Evolutionary conservation across 2,888 invertebrate species (phyloP).

Genomic region (Nomada fucata): DNA sequence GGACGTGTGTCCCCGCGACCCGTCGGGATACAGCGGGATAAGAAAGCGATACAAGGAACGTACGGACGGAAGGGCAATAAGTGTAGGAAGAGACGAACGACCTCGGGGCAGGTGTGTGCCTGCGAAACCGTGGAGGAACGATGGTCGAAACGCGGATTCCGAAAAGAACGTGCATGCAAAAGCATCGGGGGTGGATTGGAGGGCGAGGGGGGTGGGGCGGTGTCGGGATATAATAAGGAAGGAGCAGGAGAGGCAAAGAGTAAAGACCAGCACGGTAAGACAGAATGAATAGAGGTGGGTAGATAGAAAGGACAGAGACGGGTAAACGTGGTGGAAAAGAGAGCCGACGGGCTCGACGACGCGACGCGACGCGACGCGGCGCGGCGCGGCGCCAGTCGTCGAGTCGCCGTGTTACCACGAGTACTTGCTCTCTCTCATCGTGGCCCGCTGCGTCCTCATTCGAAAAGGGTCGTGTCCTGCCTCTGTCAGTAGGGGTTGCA

Average conservation of each 20-base stretch:
- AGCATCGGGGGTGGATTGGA: background rate
- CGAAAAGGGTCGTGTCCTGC: slow-evolving; percentile 66
- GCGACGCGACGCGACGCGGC: slow-evolving; percentile 66
- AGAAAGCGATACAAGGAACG: background rate
- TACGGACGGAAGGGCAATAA: background rate
- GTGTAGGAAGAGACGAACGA: background rate
- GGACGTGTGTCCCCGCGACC: background rate
- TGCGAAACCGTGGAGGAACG: background rate
- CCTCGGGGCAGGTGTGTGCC: background rate
- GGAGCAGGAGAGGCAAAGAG: too few relatives aligned
- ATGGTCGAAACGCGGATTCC: slow-evolving; percentile 19
- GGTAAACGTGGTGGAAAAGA: slow-evolving; percentile 29
- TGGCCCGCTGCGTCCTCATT: slow-evolving; percentile 67
- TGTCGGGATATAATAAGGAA: too few relatives aligned
- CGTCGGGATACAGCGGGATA: background rate
- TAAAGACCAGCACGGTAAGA: too few relatives aligned
- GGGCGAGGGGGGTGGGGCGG: background rate
- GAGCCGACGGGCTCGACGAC: slow-evolving; percentile 74
- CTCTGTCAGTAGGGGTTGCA: slow-evolving; percentile 77
- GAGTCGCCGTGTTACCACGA: slow-evolving; percentile 70
- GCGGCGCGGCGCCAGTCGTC: slow-evolving; percentile 73
- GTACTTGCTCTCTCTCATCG: slow-evolving; percentile 52
- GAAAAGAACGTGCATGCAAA: slow-evolving; percentile 15
- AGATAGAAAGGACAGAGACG: background rate
- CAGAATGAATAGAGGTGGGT: background rate